Percentiles rank a stretch among this genome's conserved stretches.
These are phyloP conservation scores for Arctopsyche grandis DNA, from an alignment of 1,140 invertebrate genomes.

Conservation along the genomic window DNA sequence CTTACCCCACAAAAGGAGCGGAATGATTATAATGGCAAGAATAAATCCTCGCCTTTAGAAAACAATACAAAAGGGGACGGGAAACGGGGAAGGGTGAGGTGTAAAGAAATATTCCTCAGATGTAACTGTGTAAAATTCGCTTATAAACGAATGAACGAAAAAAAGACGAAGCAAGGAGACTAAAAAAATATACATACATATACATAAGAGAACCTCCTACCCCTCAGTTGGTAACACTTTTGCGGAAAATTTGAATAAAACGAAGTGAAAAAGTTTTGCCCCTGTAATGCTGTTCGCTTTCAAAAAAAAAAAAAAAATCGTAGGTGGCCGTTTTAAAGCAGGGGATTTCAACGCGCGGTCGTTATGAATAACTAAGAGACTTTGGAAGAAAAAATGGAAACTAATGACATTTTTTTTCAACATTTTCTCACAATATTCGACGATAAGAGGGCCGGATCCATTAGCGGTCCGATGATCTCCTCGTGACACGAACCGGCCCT, in stretches of 20 bases:
- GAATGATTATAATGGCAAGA: slow-evolving; percentile 40
- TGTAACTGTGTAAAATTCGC: slow-evolving; percentile 41
- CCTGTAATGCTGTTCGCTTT: slow-evolving; percentile 29
- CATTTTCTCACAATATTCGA: slow-evolving; percentile 1
- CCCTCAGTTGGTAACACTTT: slow-evolving; percentile 20
- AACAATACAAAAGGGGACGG: slow-evolving; percentile 30
- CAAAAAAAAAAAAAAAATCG: slow-evolving; percentile 18
- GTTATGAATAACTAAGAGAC: slow-evolving; percentile 33
- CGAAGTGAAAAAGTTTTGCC: slow-evolving; percentile 39
- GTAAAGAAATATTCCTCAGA: slow-evolving; percentile 30
- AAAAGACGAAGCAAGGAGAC: not conserved
- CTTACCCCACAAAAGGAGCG: slow-evolving; percentile 27
- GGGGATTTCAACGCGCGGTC: slow-evolving; percentile 17
- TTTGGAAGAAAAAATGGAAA: slow-evolving; percentile 5
- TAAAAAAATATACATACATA: not conserved
- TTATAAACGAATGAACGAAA: slow-evolving; percentile 38
- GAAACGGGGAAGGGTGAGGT: not conserved
- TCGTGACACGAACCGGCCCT: slow-evolving; percentile 1
- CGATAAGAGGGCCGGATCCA: slow-evolving; percentile 22
- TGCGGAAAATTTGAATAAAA: slow-evolving; percentile 34
- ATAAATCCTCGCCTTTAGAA: slow-evolving; percentile 39
- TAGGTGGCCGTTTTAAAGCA: slow-evolving; percentile 30
- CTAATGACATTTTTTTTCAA: slow-evolving; percentile 26
- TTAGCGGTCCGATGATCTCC: slow-evolving; percentile 3
- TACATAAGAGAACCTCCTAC: not conserved